Evolutionary conservation across 2,797 vertebrate genomes (phyloP).

Genomic region (Xerus rutilus): DNA sequence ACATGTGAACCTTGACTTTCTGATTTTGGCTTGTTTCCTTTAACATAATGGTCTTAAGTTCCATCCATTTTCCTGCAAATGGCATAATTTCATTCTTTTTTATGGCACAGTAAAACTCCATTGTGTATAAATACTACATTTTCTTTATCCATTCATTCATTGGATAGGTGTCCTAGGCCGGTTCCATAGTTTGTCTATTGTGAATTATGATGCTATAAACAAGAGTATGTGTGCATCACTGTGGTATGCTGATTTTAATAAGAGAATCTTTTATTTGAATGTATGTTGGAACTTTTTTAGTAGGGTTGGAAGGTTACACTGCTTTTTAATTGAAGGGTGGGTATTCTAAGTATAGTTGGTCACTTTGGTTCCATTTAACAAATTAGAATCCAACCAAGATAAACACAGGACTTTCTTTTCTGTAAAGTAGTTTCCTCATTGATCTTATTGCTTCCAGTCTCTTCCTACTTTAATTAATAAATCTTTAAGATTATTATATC

Average conservation of each 20-base stretch:
- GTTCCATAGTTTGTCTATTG: too few species aligned
- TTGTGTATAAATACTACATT: too few species aligned
- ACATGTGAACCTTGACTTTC: too few species aligned
- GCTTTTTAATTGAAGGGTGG: conserved; percentile 39
- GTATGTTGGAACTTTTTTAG: conserved; percentile 18
- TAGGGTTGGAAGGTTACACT: background rate
- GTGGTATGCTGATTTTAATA: background rate
- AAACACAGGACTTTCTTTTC: background rate
- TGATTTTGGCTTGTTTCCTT: too few species aligned
- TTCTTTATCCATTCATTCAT: too few species aligned
- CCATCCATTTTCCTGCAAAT: too few species aligned
- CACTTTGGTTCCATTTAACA: conserved; percentile 14
- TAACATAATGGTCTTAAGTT: too few species aligned
- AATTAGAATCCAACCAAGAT: conserved; percentile 54
- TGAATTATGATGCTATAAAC: too few species aligned
- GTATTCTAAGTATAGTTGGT: conserved; percentile 8
- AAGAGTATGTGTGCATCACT: too few species aligned
- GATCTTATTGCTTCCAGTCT: background rate
- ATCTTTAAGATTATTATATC: background rate
- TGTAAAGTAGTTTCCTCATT: background rate
- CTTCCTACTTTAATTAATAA: conserved; percentile 52
- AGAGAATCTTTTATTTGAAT: conserved; percentile 47
- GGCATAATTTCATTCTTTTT: too few species aligned
- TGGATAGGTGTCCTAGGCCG: too few species aligned
- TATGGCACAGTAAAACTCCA: too few species aligned